Percentiles rank a stretch among this genome's conserved stretches.
Conservation (phyloP, 2,888 invertebrate genomes). For the Drosophila phalerata region DNA sequence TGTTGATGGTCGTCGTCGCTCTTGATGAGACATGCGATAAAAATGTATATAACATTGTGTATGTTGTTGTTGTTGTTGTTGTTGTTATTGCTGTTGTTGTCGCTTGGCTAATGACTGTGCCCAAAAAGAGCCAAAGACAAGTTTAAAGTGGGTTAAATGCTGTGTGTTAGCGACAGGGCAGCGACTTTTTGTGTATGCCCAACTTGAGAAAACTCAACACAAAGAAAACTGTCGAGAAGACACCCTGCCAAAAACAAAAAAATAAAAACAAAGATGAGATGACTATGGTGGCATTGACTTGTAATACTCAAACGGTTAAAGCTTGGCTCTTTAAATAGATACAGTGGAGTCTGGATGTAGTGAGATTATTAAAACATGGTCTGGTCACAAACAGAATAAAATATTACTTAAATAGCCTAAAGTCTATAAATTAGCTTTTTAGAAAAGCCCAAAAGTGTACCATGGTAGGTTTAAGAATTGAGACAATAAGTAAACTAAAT, state of each 20-base stretch:
- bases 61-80: conserved; percentile 40
- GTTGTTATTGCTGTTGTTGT: conserved; percentile 43
- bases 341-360: neutral
- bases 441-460: too few relatives aligned
- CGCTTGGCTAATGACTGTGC: conserved; percentile 70
- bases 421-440: too few relatives aligned
- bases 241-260: conserved; percentile 12
- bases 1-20: conserved; percentile 68
- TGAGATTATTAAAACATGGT: neutral
- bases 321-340: conserved; percentile 3
- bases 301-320: conserved; percentile 9
- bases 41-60: conserved; percentile 49
- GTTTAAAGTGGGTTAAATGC: conserved; percentile 78
- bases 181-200: conserved; percentile 35
- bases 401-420: too few relatives aligned
- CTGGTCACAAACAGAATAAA: too few relatives aligned
- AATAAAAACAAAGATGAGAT: neutral
- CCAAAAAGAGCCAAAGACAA: conserved; percentile 73
- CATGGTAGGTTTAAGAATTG: too few relatives aligned
- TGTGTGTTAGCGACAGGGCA: conserved; percentile 31
- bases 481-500: too few relatives aligned
- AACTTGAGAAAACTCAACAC: conserved; percentile 39
- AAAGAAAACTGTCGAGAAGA: conserved; percentile 11
- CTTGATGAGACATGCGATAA: conserved; percentile 72
- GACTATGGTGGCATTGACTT: neutral